Evolutionary conservation across 53 echinoderm and acorn worm genomes (phyloP), one percentile per base, ranked within the genome.

Genomic region (Echinarachnius parma): DNA sequence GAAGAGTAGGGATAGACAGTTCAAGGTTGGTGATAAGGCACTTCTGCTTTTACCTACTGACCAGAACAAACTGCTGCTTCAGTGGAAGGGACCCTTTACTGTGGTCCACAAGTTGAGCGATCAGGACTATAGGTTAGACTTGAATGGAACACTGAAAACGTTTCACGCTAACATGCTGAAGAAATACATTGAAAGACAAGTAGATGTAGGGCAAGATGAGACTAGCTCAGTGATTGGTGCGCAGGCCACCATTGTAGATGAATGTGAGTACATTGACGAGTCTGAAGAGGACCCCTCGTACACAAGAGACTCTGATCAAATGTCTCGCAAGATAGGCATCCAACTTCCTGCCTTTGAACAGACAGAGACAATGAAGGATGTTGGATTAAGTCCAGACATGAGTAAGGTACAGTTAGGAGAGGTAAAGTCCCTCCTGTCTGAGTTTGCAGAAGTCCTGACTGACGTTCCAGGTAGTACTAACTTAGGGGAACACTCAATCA

Each of bases 91-190:
- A 25, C 84, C 81, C 2, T 83, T 64, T 46, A 14, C 14, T 1
- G 57, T 82, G 2, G 42, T 53, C 23, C 22, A 78, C 5, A 82
- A 65, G 46, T 32, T 86, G 16, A 31, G 60, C 0, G 34, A 50
- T 36, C 37, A 82, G 59, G 85, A 90, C 39, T 85, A 82, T 16
- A 19, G 54, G 25, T 10, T 89, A 15, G 63, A 80, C 21, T 34
- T 53, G 16, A 84, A 80, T 7, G 75, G 68, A 10, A 64, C 28
- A 46, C 16, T 57, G 16, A 79, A 77, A 49, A 84, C 83, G 2
- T 83, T 58, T 61, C 88, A 89, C 70, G 67, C 76, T 9, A 89
- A 85, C 60, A 23, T 89, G 31, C 52, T 89, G 65, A 89, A 77
- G 48, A 45, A 47, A 13, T 71, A 85, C 13, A 52, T 77, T 54